Percentiles rank a stretch among this genome's conserved stretches.
These are phyloP conservation scores for Pomatostomus ruficeps DNA, from an alignment of 2,113 vertebrate species.

Conservation along the genomic window DNA sequence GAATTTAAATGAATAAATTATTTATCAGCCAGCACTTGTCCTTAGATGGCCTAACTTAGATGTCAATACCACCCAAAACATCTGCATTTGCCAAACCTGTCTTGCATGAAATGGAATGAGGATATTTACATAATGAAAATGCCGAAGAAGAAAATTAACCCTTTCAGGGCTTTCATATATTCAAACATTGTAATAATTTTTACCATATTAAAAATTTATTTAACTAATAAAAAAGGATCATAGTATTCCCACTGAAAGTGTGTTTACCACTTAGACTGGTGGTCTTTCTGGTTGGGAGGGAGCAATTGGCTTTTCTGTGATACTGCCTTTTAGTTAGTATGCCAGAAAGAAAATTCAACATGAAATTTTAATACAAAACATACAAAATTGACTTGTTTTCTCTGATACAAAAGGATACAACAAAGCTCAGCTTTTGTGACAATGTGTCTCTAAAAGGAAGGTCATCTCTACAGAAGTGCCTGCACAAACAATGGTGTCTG, in stretches of 20 bases:
- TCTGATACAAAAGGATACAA: not conserved
- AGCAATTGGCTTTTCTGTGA: not conserved
- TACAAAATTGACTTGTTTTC: not conserved
- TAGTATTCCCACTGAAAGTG: not conserved
- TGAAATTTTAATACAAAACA: not conserved
- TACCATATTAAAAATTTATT: not conserved
- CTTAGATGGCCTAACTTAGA: conserved; percentile 32
- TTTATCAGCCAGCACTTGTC: conserved; percentile 34
- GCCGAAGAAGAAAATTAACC: conserved; percentile 28
- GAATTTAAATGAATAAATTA: conserved; percentile 44
- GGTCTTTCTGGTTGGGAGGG: not conserved
- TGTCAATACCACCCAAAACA: conserved; percentile 12
- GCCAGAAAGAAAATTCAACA: not conserved
- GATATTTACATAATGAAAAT: not conserved
- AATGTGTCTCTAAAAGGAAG: not conserved
- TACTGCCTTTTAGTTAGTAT: not conserved
- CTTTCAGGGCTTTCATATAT: not conserved
- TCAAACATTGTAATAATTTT: not conserved
- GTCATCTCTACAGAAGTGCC: not conserved
- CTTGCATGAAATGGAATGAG: not conserved
- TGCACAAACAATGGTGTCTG: not conserved
- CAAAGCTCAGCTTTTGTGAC: not conserved
- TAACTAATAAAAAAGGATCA: not conserved
- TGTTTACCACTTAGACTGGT: not conserved
- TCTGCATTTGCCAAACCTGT: conserved; percentile 19